phyloP scores from a whole-genome alignment of 2,113 vertebrate species.

The Coturnix japonica region DNA sequence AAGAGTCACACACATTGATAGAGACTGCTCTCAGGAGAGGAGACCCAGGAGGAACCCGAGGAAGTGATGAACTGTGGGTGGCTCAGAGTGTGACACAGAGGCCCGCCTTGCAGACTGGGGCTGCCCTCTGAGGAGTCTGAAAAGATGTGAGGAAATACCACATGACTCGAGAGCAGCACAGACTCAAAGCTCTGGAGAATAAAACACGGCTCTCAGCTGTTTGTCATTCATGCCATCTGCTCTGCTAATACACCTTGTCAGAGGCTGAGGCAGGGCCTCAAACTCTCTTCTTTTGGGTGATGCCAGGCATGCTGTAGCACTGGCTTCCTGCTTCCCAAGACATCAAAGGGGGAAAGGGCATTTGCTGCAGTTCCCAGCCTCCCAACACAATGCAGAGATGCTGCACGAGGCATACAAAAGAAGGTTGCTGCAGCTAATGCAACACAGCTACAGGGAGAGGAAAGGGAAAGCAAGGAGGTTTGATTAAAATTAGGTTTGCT shows the following conservation, averaged over 20 bases:
- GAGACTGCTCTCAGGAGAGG: neutral
- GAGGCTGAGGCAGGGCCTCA: neutral
- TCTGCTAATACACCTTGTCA: neutral
- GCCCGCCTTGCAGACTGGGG: neutral
- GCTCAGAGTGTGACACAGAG: neutral
- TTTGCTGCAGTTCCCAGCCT: neutral
- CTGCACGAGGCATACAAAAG: neutral
- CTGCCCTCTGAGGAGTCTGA: neutral
- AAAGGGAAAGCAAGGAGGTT: neutral
- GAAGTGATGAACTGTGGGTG: neutral
- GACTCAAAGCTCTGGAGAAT: neutral
- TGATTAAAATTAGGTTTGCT: neutral
- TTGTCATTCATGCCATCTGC: neutral
- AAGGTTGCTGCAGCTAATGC: neutral
- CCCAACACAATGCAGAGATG: accelerated
- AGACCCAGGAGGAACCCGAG: neutral
- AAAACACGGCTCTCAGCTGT: neutral
- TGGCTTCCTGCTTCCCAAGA: neutral
- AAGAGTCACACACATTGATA: neutral
- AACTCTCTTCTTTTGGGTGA: neutral
- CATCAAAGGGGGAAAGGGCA: neutral
- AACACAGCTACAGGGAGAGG: neutral
- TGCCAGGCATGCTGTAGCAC: neutral
- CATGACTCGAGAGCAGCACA: neutral
- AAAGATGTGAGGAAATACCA: neutral